Base-by-base conservation (phyloP, 1,140 invertebrate genomes). In the Callitettix versicolor region DNA sequence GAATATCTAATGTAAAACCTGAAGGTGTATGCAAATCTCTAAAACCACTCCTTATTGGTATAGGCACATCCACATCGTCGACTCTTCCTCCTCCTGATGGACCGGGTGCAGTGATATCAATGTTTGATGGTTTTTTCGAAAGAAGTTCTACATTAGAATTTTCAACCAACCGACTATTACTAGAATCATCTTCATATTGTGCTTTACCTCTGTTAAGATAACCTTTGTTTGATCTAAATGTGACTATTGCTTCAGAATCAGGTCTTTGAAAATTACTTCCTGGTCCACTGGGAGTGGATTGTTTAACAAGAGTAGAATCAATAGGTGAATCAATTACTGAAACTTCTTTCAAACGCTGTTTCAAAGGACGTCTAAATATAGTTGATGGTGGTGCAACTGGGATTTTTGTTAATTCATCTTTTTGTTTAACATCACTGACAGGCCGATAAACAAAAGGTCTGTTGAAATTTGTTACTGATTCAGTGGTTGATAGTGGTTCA, bases 1-100 rank as follows among this genome's bases (percentile, higher is more conserved):
- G 75, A 58, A 79, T 76, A 60, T 79, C 46, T 17, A 55, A 41
- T 14, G 22, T 40, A 24, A 53, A 57, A 36, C 51, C 44, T 22
- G 56, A 44, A 34, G 53, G 43, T 34, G 15, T 36, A 15, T 49
- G 47, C 41, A 14, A 36, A n/a, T 53, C 50, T 26, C 21, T 21
- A n/a, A 14, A 24, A 21, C 41, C 14, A 21, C 40, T 40, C n/a
- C 40, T n/a, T 30, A 30, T 30, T 30, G 26, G 9, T n/a, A n/a
- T n/a, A n/a, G n/a, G n/a, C n/a, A n/a, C n/a, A n/a, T n/a, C n/a
- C 3, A 30, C 26, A 30, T 3, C 3, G 26, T 30, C 26, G 26
- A 30, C 9, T n/a, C n/a, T n/a, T 30, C 26, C 26, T 30, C 26
- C 26, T 18, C 42, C 58, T 14, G 61, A 62, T 7, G 61, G 61